These are phyloP conservation scores for Pemphigus obesinymphae DNA, from an alignment of 1,140 invertebrate genomes.

Conservation along the genomic window DNA sequence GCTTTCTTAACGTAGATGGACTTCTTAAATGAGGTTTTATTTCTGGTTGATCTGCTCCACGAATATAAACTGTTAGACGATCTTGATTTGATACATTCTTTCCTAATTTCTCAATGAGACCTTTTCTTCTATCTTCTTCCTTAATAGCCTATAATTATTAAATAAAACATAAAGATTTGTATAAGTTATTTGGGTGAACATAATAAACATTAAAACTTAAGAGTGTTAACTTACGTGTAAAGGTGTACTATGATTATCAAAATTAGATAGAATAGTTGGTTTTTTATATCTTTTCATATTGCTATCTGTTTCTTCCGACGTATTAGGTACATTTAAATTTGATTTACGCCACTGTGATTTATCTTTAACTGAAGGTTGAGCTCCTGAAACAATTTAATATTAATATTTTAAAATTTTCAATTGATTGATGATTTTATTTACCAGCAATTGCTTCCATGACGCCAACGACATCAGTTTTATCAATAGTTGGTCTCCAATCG, in stretches of 20 bases:
- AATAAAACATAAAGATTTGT: neutral
- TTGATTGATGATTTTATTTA: constrained; percentile 47
- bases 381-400: constrained; percentile 55
- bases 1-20: constrained; percentile 27
- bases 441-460: constrained; percentile 83
- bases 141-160: constrained; percentile 53
- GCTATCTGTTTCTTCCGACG: constrained; percentile 54
- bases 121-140: constrained; percentile 56
- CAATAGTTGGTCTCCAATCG: constrained; percentile 74
- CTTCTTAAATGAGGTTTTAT: neutral
- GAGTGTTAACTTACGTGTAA: constrained; percentile 6
- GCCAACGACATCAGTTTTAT: constrained; percentile 75
- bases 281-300: neutral
- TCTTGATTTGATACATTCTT: constrained; percentile 48
- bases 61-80: constrained; percentile 61
- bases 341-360: constrained; percentile 73
- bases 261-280: neutral
- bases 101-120: constrained; percentile 54
- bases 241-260: constrained; percentile 32
- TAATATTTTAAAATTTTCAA: neutral
- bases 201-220: neutral
- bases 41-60: constrained; percentile 52
- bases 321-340: constrained; percentile 61
- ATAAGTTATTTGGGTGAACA: neutral
- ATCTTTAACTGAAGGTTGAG: constrained; percentile 62